Base-by-base conservation (phyloP, 2,888 invertebrate genomes). In the Cephus nigrinus region DNA sequence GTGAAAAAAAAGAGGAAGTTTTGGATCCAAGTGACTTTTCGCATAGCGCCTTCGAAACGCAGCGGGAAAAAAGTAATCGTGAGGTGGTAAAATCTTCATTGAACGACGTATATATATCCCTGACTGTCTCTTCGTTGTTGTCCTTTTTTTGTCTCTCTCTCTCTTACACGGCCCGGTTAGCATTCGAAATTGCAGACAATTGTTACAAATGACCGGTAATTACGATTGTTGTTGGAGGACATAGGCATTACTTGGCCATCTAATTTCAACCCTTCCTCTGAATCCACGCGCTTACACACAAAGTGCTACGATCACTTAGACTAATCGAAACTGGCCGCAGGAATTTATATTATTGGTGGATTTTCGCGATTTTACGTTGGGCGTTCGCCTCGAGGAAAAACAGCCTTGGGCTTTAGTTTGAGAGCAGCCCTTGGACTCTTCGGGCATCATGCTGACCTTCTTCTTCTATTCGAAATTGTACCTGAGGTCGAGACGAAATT, bases 151-250 rank as follows among this genome's bases (percentile, higher is more conserved):
- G 4, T 69, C 12, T 31, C 23, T 30, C 32, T 71, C 15, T 71
- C 33, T 32, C 69, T 75, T 75, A 35, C 68, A 72, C 78, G 78
- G 75, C 69, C 75, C 68, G 71, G 75, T 75, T 78, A 78, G 72
- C 75, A 78, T 78, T 55, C 72, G 72, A 78, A 78, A 78, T 78
- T 78, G 79, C 81, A 80, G 81, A 79, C 79, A 80, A 81, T 82
- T 81, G 79, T 80, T 76, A 76, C 77, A 79, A 82, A 79, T 82
- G 80, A 76, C 77, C 79, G 78, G 76, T 81, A 75, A 82, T 78
- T 78, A 80, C 79, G 77, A 75, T 78, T 77, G 79, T 79, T 80
- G 75, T 75, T 73, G 75, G 78, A 71, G 71, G 78, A 78, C 78
- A 78, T 75, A 75, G 75, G 71, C 75, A 77, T 80, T 79, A 82